Conservation (phyloP, 2,888 invertebrate genomes). For the Pammene aurita region DNA sequence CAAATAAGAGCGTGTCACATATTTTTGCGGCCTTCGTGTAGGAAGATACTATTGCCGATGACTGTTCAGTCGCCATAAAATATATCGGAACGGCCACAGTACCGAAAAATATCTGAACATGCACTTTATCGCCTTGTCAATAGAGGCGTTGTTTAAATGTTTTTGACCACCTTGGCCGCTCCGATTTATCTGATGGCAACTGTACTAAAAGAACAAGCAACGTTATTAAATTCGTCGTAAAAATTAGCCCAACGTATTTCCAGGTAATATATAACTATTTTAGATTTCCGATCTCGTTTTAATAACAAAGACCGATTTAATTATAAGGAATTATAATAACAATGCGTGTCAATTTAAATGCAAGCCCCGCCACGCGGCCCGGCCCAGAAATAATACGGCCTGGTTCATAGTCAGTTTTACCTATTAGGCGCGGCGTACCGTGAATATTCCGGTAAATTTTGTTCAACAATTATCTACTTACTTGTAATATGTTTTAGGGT, state of each 20-base stretch:
- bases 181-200: no score
- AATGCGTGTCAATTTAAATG: conserved; percentile 59
- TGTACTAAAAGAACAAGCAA: not conserved
- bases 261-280: conserved; percentile 3
- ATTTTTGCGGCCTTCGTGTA: no score
- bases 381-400: conserved; percentile 51
- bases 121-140: no score
- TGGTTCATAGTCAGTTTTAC: conserved; percentile 30
- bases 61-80: no score
- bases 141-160: no score
- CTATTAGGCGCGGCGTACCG: conserved; percentile 26
- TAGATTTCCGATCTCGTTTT: conserved; percentile 33
- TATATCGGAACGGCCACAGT: no score
- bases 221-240: not conserved
- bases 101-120: no score
- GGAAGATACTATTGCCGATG: no score
- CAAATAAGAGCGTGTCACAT: no score
- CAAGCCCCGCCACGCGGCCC: conserved; percentile 49
- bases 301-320: conserved; percentile 36
- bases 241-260: not conserved
- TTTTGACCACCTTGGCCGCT: no score
- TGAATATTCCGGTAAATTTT: conserved; percentile 1
- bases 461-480: no score
- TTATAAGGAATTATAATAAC: conserved; percentile 56
- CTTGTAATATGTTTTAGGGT: no score